phyloP scores from a whole-genome alignment of 2,888 invertebrate genomes.

The Lysandra coridon region DNA sequence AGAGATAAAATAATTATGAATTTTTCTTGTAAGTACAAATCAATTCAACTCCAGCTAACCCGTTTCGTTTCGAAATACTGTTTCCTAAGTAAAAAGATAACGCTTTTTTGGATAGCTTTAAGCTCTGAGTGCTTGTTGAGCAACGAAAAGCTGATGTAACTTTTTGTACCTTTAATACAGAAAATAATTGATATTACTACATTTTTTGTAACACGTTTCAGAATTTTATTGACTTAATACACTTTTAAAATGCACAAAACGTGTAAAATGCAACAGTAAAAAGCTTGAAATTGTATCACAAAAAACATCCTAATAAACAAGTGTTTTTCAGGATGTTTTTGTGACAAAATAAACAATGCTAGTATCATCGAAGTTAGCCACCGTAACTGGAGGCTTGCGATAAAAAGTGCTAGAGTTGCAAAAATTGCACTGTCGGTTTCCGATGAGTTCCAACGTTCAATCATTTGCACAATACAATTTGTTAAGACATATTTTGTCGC shows the following conservation, averaged over 20 bases:
- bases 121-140: neutral
- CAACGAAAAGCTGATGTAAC: neutral
- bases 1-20: neutral
- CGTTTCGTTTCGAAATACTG: conserved; percentile 37
- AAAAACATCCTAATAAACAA: neutral
- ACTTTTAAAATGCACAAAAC: no score
- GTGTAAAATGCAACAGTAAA: no score
- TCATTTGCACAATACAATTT: conserved; percentile 44
- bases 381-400: neutral
- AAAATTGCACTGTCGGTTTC: conserved; percentile 56
- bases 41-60: conserved; percentile 37
- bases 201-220: no score
- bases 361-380: neutral
- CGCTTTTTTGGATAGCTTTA: conserved; percentile 49
- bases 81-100: conserved; percentile 38
- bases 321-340: neutral
- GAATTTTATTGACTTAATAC: no score
- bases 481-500: conserved; percentile 50
- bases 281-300: no score
- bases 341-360: neutral
- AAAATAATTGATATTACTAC: no score
- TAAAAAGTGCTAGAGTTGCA: conserved; percentile 44
- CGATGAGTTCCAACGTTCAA: conserved; percentile 47
- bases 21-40: conserved; percentile 25
- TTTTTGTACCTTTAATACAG: neutral